Conservation (phyloP, 2,888 invertebrate genomes). For the Clusia tigrina region DNA sequence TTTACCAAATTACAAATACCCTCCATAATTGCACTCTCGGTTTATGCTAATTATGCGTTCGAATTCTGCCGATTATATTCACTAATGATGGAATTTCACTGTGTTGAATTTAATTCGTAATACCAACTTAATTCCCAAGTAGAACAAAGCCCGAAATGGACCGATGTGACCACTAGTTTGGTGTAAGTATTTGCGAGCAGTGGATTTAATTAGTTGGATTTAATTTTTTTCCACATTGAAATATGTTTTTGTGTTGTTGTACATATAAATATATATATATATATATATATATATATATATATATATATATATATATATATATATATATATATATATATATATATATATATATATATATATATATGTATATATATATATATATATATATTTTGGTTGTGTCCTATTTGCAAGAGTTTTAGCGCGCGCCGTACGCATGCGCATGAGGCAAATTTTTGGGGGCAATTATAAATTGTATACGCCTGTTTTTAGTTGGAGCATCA, state of each 20-base stretch:
- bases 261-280: too few relatives aligned
- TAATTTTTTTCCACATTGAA: too few relatives aligned
- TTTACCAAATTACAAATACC: constrained; percentile 10
- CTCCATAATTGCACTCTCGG: constrained; percentile 20
- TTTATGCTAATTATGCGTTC: constrained; percentile 17
- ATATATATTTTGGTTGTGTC: too few relatives aligned
- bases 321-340: too few relatives aligned
- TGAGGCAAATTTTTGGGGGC: not conserved
- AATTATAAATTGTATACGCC: constrained; percentile 6
- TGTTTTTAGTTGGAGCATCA: constrained; percentile 1
- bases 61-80: not conserved
- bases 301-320: too few relatives aligned
- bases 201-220: too few relatives aligned
- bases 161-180: not conserved
- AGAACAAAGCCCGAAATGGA: not conserved
- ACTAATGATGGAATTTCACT: not conserved
- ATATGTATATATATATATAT: too few relatives aligned
- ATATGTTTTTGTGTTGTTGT: too few relatives aligned
- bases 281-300: too few relatives aligned
- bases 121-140: too few relatives aligned
- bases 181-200: not conserved
- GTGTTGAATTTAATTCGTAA: not conserved
- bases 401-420: not conserved
- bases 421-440: not conserved
- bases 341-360: too few relatives aligned